Evolutionary conservation across 2,888 invertebrate genomes (phyloP), one percentile per base, ranked within the genome.

Genomic region (Electrophaes corylata): DNA sequence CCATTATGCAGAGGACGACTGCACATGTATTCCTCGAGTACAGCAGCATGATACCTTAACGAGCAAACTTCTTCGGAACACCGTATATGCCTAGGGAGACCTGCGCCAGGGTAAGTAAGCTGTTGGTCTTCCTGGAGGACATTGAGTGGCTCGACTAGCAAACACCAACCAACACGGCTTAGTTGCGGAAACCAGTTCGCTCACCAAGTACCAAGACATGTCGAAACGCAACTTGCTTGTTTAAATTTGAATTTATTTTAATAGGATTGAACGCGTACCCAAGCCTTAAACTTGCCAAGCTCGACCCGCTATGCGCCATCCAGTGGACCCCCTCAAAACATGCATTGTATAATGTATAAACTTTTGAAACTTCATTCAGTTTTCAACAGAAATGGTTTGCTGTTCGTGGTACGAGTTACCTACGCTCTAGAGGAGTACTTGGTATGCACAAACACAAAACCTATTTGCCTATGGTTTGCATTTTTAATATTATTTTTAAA

Each of bases 311-410:
- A 11, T 18, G 70, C 66, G 59, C 62, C 48, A 49, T 46, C 63
- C 63, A 53, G 49, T 33, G 65, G 66, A 68, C 65, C 69, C 70
- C 65, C 72, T 76, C 75, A 70, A 78, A 80, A 75, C 72, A 78
- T 76, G 71, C 73, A 80, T 78, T 71, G 0, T 37, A 16, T 37
- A 29, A 29, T 29, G 14, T 37, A 76, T 70, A 70, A 76, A 76
- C 66, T 73, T 72, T 67, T 59, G 55, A 56, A 62, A 62, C 61
- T 49, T 49, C 19, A 49, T 51, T 63, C 57, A 44, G 60, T 64
- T 69, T 62, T 52, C 51, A 60, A 53, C 59, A 57, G 20, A 55
- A 65, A 58, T 63, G 60, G 62, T 51, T 44, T 44, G 19, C 14
- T 45, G 39, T 37, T 31, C 19, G 12, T 14, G 20, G 23, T 10